Evolutionary conservation across 2,797 vertebrate genomes (phyloP).

Genomic region (Neosalanx taihuensis): DNA sequence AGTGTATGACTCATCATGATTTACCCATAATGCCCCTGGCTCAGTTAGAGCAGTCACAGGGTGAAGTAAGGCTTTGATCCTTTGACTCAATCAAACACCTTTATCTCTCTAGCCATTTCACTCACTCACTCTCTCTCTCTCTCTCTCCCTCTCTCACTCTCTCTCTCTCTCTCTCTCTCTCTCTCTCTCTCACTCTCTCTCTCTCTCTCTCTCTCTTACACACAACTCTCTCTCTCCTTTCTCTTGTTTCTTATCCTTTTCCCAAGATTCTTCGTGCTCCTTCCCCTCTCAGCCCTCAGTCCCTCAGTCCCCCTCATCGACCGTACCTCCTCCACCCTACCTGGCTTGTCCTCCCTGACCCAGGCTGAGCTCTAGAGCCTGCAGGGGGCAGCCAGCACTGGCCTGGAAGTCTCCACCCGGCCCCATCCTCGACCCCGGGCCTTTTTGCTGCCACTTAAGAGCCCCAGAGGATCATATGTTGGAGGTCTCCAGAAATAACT

Average conservation of each 20-base stretch:
- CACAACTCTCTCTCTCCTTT: no score
- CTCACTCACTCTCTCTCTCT: slow-evolving; percentile 2
- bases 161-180: slow-evolving; percentile 22
- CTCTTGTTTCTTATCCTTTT: no score
- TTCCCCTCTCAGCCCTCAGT: no score
- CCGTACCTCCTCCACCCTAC: no score
- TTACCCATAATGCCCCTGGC: slow-evolving; percentile 69
- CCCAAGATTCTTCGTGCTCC: no score
- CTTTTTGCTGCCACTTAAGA: background rate
- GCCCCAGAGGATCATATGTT: background rate
- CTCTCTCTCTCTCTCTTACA: no score
- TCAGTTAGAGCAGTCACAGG: slow-evolving; percentile 53
- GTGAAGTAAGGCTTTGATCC: slow-evolving; percentile 71
- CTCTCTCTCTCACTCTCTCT: no score
- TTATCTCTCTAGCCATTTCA: slow-evolving; percentile 51
- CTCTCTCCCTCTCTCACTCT: slow-evolving; percentile 56
- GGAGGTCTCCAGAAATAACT: slow-evolving; percentile 26
- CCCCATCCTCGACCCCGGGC: no score
- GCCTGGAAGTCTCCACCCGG: no score
- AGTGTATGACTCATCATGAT: slow-evolving; percentile 1
- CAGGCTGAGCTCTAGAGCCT: slow-evolving; percentile 25
- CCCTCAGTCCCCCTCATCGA: no score
- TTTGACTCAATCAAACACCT: slow-evolving; percentile 70
- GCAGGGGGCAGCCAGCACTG: slow-evolving; percentile 40
- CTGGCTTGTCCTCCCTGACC: no score